Conservation (phyloP, 2,888 invertebrate species). For the Hydroisotoma schaefferi region DNA sequence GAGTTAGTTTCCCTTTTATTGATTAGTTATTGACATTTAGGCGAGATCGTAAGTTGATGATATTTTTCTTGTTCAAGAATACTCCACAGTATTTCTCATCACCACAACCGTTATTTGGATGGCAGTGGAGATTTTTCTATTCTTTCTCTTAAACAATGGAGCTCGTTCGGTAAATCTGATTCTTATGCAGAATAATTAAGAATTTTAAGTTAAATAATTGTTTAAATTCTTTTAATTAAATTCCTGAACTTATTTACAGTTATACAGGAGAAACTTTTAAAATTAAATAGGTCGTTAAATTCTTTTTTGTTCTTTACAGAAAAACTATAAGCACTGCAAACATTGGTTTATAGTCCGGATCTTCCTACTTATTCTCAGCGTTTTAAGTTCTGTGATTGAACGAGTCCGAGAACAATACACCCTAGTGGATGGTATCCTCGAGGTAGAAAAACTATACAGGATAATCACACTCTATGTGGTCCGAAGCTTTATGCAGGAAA, state of each 20-base stretch:
- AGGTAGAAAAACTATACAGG: constrained; percentile 30
- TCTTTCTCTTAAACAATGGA: constrained; percentile 34
- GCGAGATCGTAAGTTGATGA: not conserved
- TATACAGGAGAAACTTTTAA: no score
- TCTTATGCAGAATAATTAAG: no score
- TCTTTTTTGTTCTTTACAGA: no score
- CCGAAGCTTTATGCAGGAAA: constrained; percentile 33
- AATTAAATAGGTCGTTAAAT: no score
- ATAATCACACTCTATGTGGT: constrained; percentile 22
- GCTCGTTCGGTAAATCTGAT: constrained; percentile 27
- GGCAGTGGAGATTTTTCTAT: constrained; percentile 37
- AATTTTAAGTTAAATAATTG: no score
- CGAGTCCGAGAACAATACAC: constrained; percentile 24
- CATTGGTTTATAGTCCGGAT: constrained; percentile 29
- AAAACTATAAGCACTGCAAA: constrained; percentile 34
- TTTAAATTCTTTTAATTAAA: no score
- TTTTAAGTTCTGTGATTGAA: constrained; percentile 30
- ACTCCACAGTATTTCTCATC: constrained; percentile 30
- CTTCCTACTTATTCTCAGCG: constrained; percentile 23
- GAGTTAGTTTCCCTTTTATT: not conserved
- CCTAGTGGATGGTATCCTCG: constrained; percentile 26
- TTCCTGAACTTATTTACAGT: no score
- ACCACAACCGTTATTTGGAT: constrained; percentile 32
- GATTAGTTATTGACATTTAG: not conserved
- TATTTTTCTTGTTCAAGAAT: constrained; percentile 16